These are phyloP conservation scores for Lates japonicus DNA, from an alignment of 2,797 vertebrate species.

Conservation along the genomic window DNA sequence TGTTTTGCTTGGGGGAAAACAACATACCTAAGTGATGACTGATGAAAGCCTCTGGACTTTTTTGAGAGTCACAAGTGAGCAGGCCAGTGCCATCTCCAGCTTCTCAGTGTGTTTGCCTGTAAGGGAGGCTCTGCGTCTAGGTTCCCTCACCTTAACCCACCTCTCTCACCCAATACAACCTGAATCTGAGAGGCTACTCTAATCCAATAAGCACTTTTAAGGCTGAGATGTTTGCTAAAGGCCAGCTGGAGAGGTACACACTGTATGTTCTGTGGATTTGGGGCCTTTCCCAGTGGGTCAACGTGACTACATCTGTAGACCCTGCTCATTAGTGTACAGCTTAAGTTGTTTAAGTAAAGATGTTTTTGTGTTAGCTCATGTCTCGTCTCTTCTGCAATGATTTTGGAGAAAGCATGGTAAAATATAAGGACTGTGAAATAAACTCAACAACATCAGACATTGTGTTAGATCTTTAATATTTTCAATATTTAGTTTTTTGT, in stretches of 20 bases:
- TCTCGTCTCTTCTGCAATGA: background rate
- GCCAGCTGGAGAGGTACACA: slow-evolving; percentile 22
- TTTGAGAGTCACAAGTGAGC: background rate
- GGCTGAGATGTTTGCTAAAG: slow-evolving; percentile 38
- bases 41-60: background rate
- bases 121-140: slow-evolving; percentile 12
- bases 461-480: slow-evolving; percentile 91
- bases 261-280: slow-evolving; percentile 39
- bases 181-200: slow-evolving; percentile 48
- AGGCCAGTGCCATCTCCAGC: background rate
- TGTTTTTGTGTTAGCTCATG: background rate
- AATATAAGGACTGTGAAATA: slow-evolving; percentile 34
- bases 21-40: background rate
- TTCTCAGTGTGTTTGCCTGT: background rate
- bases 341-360: background rate
- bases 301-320: slow-evolving; percentile 7
- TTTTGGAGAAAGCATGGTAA: background rate
- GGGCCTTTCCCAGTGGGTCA: background rate
- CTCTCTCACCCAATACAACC: slow-evolving; percentile 45
- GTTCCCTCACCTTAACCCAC: slow-evolving; percentile 42
- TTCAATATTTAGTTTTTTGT: slow-evolving; percentile 87
- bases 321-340: slow-evolving; percentile 5
- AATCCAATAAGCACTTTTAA: slow-evolving; percentile 52
- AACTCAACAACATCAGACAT: slow-evolving; percentile 54
- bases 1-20: background rate